Evolutionary conservation across 2,797 vertebrate genomes (phyloP), one percentile per base, ranked within the genome.

Genomic region (Gephyroberyx darwinii): DNA sequence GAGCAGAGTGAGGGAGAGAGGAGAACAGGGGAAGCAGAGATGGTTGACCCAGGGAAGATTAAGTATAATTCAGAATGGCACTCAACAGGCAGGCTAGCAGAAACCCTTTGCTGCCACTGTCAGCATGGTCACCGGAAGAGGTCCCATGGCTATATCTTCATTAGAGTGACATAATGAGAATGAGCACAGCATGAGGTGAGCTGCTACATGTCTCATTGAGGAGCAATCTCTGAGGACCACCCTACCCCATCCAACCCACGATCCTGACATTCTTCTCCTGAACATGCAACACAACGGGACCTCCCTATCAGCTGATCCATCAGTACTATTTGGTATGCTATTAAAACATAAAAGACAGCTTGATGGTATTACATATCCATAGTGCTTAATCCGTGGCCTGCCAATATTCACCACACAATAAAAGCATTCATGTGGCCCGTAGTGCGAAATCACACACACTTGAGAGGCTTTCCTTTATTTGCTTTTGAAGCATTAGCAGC

Each of bases 81-180:
- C 79, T 85, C 79, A 84, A 77, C 83, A 86, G 78, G 83, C 80
- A 60, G 63, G 65, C 72, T 65, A 68, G 83, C 75, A 75, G 77
- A 81, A 82, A 68, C 66, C n/a, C 43, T 71, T 30, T 47, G 62
- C 58, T 68, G 45, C 71, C 65, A 58, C 51, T 5, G 3, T 53
- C 69, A 70, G 51, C 33, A 12, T 9, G 13, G 66, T 82, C 71
- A 6, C 61, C 47, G 65, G 84, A 80, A 84, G 56, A 48, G 33
- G 62, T 75, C 75, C 69, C 66, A 31, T 66, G 80, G 78, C 73
- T 65, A 67, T 67, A 59, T 74, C 79, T 78, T 85, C 74, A 90
- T 92, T 81, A 87, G 63, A 75, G 63, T 81, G 88, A 91, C 86
- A 86, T 67, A 73, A 84, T 89, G 80, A 88, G 87, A 91, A 86